Evolutionary conservation across 2,797 vertebrate species (phyloP).

Genomic region (Myotis pilosus): DNA sequence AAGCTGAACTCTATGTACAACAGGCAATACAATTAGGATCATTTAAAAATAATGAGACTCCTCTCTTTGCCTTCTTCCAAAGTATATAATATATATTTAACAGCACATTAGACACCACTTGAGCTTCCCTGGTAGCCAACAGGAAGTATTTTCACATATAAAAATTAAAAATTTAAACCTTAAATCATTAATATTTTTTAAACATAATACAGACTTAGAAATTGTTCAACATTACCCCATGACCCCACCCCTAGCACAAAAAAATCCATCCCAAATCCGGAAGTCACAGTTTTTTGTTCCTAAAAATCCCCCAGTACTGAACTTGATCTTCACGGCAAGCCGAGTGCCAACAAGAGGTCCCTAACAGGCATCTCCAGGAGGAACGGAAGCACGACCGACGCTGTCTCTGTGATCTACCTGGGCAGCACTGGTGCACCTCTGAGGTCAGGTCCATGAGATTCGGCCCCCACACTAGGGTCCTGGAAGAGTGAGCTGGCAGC

Average conservation of each 20-base stretch:
- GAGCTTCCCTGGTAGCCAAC: constrained; percentile 80
- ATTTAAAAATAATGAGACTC: constrained; percentile 76
- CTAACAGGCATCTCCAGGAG: constrained; percentile 43
- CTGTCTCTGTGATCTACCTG: constrained; percentile 43
- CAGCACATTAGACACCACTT: constrained; percentile 82
- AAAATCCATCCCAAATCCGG: constrained; percentile 74
- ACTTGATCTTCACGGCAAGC: constrained; percentile 72
- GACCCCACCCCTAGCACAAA: constrained; percentile 62
- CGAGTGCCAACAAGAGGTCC: constrained; percentile 47
- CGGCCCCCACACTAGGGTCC: constrained; percentile 62
- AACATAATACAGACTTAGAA: constrained; percentile 80
- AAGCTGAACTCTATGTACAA: constrained; percentile 71
- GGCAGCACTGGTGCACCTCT: constrained; percentile 48
- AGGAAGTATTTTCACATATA: constrained; percentile 78
- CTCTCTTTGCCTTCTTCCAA: constrained; percentile 73
- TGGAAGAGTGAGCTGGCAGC: constrained; percentile 52
- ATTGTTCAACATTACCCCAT: constrained; percentile 65
- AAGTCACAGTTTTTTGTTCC: constrained; percentile 73
- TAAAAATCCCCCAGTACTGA: constrained; percentile 70
- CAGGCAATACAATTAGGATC: constrained; percentile 75
- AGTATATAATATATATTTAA: constrained; percentile 81
- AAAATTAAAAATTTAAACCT: constrained; percentile 79
- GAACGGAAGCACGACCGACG: constrained; percentile 6
- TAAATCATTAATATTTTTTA: constrained; percentile 77
- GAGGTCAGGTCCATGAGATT: constrained; percentile 60